Percentiles rank a stretch among this genome's conserved stretches.
phyloP scores from a whole-genome alignment of 1,140 invertebrate species.

The Lepidurus apus region DNA sequence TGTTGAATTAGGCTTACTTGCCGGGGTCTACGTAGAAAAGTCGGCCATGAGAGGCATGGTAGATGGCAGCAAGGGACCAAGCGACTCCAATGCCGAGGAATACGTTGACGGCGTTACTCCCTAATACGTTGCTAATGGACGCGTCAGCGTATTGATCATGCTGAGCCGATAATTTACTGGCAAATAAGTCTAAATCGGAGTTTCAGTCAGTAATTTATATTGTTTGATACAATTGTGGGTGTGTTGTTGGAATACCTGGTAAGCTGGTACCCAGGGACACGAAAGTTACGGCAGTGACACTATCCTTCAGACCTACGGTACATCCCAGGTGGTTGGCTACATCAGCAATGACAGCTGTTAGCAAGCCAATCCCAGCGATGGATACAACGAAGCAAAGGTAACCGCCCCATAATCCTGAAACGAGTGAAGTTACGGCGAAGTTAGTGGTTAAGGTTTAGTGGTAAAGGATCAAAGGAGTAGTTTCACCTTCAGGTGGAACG shows the following conservation, averaged over 20 bases:
- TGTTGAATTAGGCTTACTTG: constrained; percentile 39
- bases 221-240: not conserved
- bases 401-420: constrained; percentile 69
- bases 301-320: constrained; percentile 91
- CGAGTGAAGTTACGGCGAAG: constrained; percentile 36
- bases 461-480: not conserved
- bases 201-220: not conserved
- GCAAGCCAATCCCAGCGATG: constrained; percentile 86
- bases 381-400: constrained; percentile 90
- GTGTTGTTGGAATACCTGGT: constrained; percentile 62
- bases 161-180: constrained; percentile 57
- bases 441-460: not conserved
- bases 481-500: constrained; percentile 57
- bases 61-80: constrained; percentile 43
- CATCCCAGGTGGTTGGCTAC: constrained; percentile 94
- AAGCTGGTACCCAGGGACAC: constrained; percentile 94
- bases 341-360: constrained; percentile 94
- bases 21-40: constrained; percentile 41
- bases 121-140: constrained; percentile 60
- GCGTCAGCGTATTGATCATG: constrained; percentile 60
- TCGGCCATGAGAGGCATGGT: constrained; percentile 40
- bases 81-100: constrained; percentile 52
- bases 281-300: constrained; percentile 93
- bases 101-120: constrained; percentile 61
- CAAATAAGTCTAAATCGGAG: constrained; percentile 52